phyloP scores from a whole-genome alignment of 1,140 invertebrate species.

The Portunus trituberculatus region DNA sequence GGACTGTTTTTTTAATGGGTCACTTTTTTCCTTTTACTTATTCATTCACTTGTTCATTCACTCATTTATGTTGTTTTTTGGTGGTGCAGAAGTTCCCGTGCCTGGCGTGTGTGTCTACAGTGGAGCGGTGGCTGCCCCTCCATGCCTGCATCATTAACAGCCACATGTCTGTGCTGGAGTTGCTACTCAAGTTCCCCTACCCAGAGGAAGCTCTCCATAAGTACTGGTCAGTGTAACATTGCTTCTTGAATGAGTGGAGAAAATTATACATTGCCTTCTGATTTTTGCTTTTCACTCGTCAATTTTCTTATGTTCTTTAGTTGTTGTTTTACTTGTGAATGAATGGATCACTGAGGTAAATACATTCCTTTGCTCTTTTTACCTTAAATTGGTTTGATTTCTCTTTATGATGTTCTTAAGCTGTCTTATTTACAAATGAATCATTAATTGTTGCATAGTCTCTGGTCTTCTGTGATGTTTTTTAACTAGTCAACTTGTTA shows the following conservation, averaged over 20 bases:
- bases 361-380: too few species aligned
- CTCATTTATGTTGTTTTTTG: constrained; percentile 26
- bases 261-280: not conserved
- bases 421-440: not conserved
- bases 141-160: constrained; percentile 95
- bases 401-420: too few species aligned
- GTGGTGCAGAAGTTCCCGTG: constrained; percentile 84
- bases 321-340: too few species aligned
- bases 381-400: too few species aligned
- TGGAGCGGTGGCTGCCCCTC: constrained; percentile 94
- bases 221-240: constrained; percentile 81
- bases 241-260: not conserved
- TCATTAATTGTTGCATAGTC: not conserved
- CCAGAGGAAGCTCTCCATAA: constrained; percentile 86
- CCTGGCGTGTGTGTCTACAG: constrained; percentile 87
- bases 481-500: constrained; percentile 77
- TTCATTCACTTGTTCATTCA: too few species aligned
- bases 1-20: not conserved
- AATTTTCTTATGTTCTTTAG: too few species aligned
- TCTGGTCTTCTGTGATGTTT: not conserved
- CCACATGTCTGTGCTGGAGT: constrained; percentile 88
- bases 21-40: not conserved
- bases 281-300: not conserved
- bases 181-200: constrained; percentile 91
- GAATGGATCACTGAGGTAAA: too few species aligned